Conservation (phyloP, 2,113 vertebrate species). For the Hystrix cristata region DNA sequence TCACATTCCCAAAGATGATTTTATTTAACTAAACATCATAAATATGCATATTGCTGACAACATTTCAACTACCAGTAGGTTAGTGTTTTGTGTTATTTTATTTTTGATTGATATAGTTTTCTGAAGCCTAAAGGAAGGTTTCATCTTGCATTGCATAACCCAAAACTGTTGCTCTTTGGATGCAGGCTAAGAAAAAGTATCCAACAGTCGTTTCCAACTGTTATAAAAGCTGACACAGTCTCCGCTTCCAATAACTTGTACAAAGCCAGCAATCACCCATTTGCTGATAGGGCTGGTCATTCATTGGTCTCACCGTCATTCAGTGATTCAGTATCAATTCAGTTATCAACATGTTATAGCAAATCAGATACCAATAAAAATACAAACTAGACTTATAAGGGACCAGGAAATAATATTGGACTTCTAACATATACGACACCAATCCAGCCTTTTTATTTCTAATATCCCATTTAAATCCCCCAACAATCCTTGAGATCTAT, state of each 20-base stretch:
- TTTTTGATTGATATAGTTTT: constrained; percentile 7
- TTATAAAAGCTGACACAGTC: neutral
- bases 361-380: constrained; percentile 56
- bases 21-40: constrained; percentile 49
- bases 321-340: constrained; percentile 45
- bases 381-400: neutral
- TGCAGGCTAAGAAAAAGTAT: neutral
- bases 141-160: neutral
- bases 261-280: neutral
- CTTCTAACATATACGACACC: neutral
- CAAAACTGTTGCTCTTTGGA: neutral
- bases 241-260: neutral
- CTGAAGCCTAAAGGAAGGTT: neutral
- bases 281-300: neutral
- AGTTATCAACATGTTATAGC: constrained; percentile 39
- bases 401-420: neutral
- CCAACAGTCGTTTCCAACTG: neutral
- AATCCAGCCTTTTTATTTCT: constrained; percentile 18
- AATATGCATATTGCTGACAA: neutral
- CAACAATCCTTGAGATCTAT: neutral
- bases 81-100: neutral
- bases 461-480: constrained; percentile 27
- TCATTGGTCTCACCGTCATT: neutral
- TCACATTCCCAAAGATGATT: constrained; percentile 11
- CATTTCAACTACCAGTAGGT: neutral